Evolutionary conservation across 2,797 vertebrate species (phyloP).

Genomic region (Poeciliopsis presidionis): DNA sequence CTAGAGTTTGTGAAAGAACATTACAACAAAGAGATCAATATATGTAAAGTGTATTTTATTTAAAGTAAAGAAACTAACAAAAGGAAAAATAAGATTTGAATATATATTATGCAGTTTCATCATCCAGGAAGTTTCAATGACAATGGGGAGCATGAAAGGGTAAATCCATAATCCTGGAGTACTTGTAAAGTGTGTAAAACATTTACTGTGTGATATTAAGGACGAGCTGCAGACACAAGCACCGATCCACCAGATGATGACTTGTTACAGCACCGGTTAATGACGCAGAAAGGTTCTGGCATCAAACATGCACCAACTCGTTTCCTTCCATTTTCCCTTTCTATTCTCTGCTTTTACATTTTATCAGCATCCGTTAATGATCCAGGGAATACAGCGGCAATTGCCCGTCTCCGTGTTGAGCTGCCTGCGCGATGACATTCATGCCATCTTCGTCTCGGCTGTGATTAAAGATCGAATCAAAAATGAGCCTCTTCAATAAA

Average conservation of each 20-base stretch:
- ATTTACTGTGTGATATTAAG: slow-evolving; percentile 60
- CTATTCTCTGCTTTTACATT: slow-evolving; percentile 56
- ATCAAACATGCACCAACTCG: slow-evolving; percentile 58
- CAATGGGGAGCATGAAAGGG: slow-evolving; percentile 24
- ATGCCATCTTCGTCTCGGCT: slow-evolving; percentile 54
- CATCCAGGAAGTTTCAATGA: slow-evolving; percentile 22
- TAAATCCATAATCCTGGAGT: slow-evolving; percentile 50
- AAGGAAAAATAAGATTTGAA: background rate
- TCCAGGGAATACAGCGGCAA: slow-evolving; percentile 48
- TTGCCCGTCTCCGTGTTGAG: slow-evolving; percentile 36
- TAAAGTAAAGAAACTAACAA: background rate
- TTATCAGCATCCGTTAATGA: slow-evolving; percentile 72
- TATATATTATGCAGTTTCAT: background rate
- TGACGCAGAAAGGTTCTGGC: slow-evolving; percentile 64
- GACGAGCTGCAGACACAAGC: slow-evolving; percentile 53
- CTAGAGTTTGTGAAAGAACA: background rate
- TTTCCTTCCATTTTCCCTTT: slow-evolving; percentile 54
- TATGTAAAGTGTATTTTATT: background rate
- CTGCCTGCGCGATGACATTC: slow-evolving; percentile 63
- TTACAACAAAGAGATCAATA: background rate
- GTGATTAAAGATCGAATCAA: slow-evolving; percentile 67
- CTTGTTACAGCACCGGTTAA: slow-evolving; percentile 51
- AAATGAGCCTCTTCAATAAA: slow-evolving; percentile 35
- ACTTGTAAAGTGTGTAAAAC: slow-evolving; percentile 68
- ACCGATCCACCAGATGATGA: slow-evolving; percentile 43